A percentile compares a stretch with the other conserved stretches of the same genome.
Conservation (phyloP, 1,140 invertebrate species). For the Drosophila ironensis region DNA sequence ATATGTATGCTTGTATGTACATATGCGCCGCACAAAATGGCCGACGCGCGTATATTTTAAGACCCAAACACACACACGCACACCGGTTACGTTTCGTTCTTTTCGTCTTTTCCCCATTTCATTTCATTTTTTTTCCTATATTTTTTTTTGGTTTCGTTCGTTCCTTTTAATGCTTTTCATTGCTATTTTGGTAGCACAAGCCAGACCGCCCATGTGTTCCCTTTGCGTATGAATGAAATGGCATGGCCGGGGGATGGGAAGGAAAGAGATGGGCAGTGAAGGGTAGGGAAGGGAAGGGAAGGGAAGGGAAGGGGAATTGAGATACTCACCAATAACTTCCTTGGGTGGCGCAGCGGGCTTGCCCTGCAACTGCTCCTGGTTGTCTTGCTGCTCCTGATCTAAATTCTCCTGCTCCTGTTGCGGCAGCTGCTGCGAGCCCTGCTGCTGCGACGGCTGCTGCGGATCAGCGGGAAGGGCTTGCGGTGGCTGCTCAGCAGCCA, state of each 20-base stretch:
- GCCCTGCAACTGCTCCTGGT: conserved; percentile 56
- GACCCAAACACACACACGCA: conserved; percentile 52
- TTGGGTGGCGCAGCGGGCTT: conserved; percentile 75
- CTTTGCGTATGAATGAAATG: conserved; percentile 73
- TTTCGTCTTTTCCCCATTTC: no score
- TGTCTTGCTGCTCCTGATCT: conserved; percentile 64
- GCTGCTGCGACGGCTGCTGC: conserved; percentile 44
- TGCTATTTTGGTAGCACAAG: conserved; percentile 69
- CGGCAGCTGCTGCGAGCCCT: conserved; percentile 52
- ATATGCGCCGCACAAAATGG: conserved; percentile 77
- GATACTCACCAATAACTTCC: conserved; percentile 77
- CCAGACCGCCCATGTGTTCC: conserved; percentile 74
- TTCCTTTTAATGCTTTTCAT: conserved; percentile 61
- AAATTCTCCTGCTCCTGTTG: no score
- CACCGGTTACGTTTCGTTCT: conserved; percentile 35
- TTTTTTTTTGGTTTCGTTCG: conserved; percentile 18
- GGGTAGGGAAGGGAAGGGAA: conserved; percentile 16
- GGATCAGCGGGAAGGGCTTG: conserved; percentile 38
- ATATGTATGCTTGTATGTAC: conserved; percentile 46
- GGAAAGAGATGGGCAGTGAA: no score
- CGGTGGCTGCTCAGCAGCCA: conserved; percentile 68
- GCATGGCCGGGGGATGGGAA: conserved; percentile 25
- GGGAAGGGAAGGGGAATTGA: neutral
- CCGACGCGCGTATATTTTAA: conserved; percentile 78
- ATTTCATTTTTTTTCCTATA: no score